Base-by-base conservation (phyloP, 2,113 vertebrate genomes). In the Dryoscopus gambensis region DNA sequence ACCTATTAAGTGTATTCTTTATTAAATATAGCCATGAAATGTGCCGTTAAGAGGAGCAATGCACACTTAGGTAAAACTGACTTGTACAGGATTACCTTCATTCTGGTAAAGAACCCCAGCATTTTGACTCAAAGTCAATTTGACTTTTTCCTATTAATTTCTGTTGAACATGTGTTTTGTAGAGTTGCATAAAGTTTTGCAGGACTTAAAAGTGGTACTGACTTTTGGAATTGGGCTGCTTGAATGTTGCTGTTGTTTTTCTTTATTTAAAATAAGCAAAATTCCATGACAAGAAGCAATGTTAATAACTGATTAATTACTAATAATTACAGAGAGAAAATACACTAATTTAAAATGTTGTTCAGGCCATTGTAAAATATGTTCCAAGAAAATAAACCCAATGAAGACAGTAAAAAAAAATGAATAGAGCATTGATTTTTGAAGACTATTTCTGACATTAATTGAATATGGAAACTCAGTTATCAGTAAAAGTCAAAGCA, bases 141-240 rank as follows among this genome's bases (percentile, higher is more conserved):
- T 15, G 25, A 24, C 5, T 56, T 86, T 52, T 40, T 62, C 17
- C 3, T 60, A 12, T 28, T 77, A 2, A 40, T 65, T 88, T 85
- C 23, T 82, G 11, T 86, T 92, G 47, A 57, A 15, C 3, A 2
- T 39, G 11, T 22, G 5, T 77, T 49, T 76, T 74, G 5, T 65
- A 44, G 37, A 53, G 8, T 16, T 65, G 28, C 37, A 74, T n/a
- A 37, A 24, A 12, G 39, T 84, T 88, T 74, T 89, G 5, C 11
- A 65, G 15, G 10, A 74, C 25, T 22, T 84, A 37, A n/a, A 73
- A 57, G 19, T 22, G 5, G 1, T 52, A 46, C 5, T 63, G 18
- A 8, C 5, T 55, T 92, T 69, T 22, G 3, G 40, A 83, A 64
- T 1, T 37, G 8, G 15, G 11, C 12, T 86, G 12, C 0, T 0